Evolutionary conservation across 2,113 vertebrate species (phyloP).

Genomic region (Phylloscopus whistleri): DNA sequence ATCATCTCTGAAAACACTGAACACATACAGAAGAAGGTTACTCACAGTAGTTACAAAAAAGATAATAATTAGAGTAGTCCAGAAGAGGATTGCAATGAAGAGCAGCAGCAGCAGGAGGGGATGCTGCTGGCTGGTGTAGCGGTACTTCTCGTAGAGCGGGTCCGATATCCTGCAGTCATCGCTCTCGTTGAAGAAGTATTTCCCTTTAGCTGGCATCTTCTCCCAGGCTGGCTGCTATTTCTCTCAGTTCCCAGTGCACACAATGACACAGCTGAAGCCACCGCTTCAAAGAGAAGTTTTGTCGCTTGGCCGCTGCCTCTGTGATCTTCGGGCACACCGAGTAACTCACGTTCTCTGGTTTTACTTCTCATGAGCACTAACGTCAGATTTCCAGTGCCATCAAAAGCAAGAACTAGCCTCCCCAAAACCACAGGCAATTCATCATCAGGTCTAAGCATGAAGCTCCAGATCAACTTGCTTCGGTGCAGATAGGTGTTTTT

Average conservation of each 20-base stretch:
- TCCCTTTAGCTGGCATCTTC: constrained; percentile 93
- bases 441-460: background rate
- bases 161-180: constrained; percentile 80
- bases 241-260: background rate
- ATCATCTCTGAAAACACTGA: background rate
- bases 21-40: background rate
- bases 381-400: background rate
- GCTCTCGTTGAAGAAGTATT: constrained; percentile 90
- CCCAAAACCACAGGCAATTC: constrained; percentile 31
- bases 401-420: background rate
- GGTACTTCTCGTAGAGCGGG: constrained; percentile 88
- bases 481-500: background rate
- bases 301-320: background rate
- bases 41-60: constrained; percentile 82
- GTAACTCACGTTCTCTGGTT: background rate
- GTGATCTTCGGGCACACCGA: background rate
- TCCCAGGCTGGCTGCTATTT: background rate
- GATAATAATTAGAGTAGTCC: constrained; percentile 75
- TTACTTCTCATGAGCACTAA: constrained; percentile 40
- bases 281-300: background rate
- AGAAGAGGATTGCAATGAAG: constrained; percentile 79
- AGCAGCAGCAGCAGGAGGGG: constrained; percentile 87
- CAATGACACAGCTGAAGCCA: background rate
- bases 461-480: background rate
- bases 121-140: constrained; percentile 88